Conservation (phyloP, 1,140 invertebrate species). For the Hylyphantes graminicola region DNA sequence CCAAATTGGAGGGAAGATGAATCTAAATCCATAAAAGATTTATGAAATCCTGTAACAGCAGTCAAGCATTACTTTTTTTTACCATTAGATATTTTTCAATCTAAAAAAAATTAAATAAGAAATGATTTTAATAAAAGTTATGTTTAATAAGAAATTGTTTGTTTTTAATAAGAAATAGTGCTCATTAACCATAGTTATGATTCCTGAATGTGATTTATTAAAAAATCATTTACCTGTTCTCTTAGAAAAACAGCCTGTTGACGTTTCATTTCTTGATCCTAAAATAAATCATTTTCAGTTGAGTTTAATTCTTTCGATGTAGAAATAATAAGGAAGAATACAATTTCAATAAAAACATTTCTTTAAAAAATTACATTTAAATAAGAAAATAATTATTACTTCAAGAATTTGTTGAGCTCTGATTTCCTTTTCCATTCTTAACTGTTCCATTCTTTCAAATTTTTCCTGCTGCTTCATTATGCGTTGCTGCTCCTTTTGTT, state of each 20-base stretch:
- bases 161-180: too few species aligned
- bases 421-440: slow-evolving; percentile 79
- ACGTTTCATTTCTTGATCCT: slow-evolving; percentile 88
- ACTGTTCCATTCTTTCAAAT: slow-evolving; percentile 80
- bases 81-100: too few species aligned
- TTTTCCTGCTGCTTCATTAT: slow-evolving; percentile 81
- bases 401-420: slow-evolving; percentile 79
- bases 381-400: slow-evolving; percentile 70
- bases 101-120: too few species aligned
- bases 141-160: too few species aligned
- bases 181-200: too few species aligned
- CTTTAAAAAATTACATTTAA: background rate
- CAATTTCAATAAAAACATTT: background rate
- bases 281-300: slow-evolving; percentile 51
- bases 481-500: slow-evolving; percentile 71
- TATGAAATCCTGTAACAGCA: too few species aligned
- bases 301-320: too few species aligned
- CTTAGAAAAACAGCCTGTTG: slow-evolving; percentile 87
- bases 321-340: too few species aligned
- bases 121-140: too few species aligned
- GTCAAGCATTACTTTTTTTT: too few species aligned
- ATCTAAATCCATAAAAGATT: too few species aligned
- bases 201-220: background rate
- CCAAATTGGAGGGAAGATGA: too few species aligned
- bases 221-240: slow-evolving; percentile 79